Conservation (phyloP, 2,797 vertebrate genomes). For the Tangara arthus region DNA sequence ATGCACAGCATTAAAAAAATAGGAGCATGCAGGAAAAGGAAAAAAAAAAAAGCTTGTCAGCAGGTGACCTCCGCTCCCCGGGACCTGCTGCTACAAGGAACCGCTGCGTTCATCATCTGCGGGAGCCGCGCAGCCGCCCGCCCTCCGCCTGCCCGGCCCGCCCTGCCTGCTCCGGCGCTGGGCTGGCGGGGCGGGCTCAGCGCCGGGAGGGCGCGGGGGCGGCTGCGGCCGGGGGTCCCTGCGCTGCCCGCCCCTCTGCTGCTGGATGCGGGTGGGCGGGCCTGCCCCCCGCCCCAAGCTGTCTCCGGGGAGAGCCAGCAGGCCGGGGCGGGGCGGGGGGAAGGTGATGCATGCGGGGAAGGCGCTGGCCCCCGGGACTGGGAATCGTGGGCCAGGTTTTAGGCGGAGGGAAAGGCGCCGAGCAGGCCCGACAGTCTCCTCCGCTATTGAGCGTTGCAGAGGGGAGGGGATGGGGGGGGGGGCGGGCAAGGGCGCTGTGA, state of each 20-base stretch:
- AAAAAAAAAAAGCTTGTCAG: constrained; percentile 55
- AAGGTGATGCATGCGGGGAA: not conserved
- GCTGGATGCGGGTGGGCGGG: not conserved
- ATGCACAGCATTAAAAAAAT: constrained; percentile 60
- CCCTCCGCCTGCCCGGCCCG: not conserved
- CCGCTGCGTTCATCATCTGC: constrained; percentile 45
- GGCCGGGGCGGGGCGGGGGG: not conserved
- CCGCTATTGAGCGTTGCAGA: not conserved
- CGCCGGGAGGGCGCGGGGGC: not conserved
- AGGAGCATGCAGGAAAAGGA: constrained; percentile 57
- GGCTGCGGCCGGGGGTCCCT: not conserved
- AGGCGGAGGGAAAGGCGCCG: not conserved
- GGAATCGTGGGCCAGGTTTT: not conserved
- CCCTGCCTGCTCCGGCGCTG: not conserved
- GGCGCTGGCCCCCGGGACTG: not conserved
- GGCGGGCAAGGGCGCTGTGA: not conserved
- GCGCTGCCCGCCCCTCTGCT: not conserved
- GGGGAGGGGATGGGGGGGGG: not conserved
- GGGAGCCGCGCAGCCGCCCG: not conserved
- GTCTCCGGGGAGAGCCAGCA: not conserved
- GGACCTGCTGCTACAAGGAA: constrained; percentile 54
- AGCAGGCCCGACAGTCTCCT: not conserved
- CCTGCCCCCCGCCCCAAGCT: not conserved
- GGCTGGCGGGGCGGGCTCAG: not conserved
- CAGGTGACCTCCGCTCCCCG: constrained; percentile 68